Percentiles rank a stretch among this genome's conserved stretches.
phyloP scores from a whole-genome alignment of 2,113 vertebrate genomes.

The Calyptomena viridis region DNA sequence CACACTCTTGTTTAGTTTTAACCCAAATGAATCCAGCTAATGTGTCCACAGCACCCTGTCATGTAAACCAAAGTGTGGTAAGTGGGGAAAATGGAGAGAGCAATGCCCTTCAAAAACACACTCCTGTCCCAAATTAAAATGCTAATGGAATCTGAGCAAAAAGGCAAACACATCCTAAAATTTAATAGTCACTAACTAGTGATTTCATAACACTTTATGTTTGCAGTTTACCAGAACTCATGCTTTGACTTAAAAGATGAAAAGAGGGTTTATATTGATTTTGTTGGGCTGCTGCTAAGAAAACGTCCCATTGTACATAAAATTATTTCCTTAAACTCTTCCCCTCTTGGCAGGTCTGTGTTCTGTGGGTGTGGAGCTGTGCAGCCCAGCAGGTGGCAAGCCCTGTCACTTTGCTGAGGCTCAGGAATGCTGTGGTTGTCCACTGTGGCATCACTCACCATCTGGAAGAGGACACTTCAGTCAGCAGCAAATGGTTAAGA shows the following conservation, averaged over 20 bases:
- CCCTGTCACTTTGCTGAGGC: background rate
- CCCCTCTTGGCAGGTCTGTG: background rate
- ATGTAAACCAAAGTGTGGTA: background rate
- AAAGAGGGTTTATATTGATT: background rate
- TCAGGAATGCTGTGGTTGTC: fast-evolving
- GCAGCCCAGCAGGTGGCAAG: background rate
- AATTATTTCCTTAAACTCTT: background rate
- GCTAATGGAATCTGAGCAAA: background rate
- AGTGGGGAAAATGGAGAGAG: background rate
- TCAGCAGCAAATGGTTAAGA: background rate
- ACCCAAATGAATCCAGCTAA: background rate
- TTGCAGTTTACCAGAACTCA: background rate
- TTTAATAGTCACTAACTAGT: background rate
- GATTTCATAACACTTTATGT: background rate
- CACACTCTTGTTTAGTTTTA: background rate
- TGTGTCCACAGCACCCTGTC: background rate
- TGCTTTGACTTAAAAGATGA: background rate
- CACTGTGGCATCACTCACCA: fast-evolving
- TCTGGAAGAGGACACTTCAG: background rate
- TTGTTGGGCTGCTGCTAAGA: background rate
- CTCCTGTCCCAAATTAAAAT: background rate
- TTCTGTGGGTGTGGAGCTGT: slow-evolving; percentile 32
- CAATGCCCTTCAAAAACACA: fast-evolving
- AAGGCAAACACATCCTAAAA: background rate
- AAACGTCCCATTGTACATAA: background rate